Evolutionary conservation across 64 coral and sea anemone genomes (phyloP), one percentile per base, ranked within the genome.

Genomic region (Hydrozoanthus tunicans): DNA sequence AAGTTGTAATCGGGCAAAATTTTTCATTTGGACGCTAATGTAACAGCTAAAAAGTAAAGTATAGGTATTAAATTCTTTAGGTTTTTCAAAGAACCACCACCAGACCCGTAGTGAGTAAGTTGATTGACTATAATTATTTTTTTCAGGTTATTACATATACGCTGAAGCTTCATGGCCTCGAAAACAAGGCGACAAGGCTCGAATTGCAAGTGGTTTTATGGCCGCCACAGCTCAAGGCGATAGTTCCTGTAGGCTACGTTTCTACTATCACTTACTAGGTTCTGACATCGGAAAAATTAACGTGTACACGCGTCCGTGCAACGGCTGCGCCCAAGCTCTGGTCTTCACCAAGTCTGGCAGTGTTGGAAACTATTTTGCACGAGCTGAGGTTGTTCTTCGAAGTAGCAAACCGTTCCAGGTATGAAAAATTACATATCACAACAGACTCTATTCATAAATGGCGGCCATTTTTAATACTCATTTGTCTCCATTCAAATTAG

Each of bases 181-280:
- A 23, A 94, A 90, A 77, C 80, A 86, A 51, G 97, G 97, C 5
- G 94, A 99, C 84, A 96, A 95, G 43, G 92, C 97, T 68, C 91
- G 94, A 7, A 74, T 99, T 27, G 97, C 89, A 5, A 99, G 94
- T 85, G 89, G 90, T 23, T 99, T 92, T 77, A 74, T 90, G 58
- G 74, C 58, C 3, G 73, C 64, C 13, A 61, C 89, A 23, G 17
- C 75, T 20, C 56, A 64, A 53, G 91, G 83, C 6, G 94, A 96
- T 79, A 64, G 70, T 9, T 74, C 81, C 0, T 99, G 97, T 43
- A 74, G 61, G 20, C 75, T 99, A 13, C 91, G 97, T 6, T 90
- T 99, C 59, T 99, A 99, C 58, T 99, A 94, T 54, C 97, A 99
- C 85, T 89, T 99, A 90, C 91, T 95, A 56, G 97, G 97, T 14